Evolutionary conservation across 2,797 vertebrate species (phyloP), one percentile per base, ranked within the genome.

Genomic region (Oreonectes daqikongensis): DNA sequence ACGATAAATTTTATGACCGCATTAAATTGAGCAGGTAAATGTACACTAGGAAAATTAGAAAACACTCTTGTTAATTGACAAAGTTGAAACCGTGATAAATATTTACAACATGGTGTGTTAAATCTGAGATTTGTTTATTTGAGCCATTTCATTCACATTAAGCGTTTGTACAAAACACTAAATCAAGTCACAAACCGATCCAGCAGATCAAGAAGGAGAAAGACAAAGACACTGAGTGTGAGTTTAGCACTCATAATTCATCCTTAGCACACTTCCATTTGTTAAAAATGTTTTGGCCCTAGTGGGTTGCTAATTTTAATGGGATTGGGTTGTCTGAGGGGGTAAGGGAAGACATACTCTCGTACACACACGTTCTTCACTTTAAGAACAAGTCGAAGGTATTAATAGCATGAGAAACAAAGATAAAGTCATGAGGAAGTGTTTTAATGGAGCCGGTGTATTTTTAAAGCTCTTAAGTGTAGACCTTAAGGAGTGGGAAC

Each of bases 391-490:
- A 18, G 26, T 50, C 22, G 20, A 11, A 50, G 11, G 10, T 50
- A 63, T 73, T 38, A 61, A 61, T 50, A 48, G 42, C 42, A 18
- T 35, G 52, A 67, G 50, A 65, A 74, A 65, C 64, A 1, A 59
- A 22, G 44, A 53, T 14, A 38, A 50, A 69, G 40, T 38, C 40
- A 24, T 22, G 2, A 46, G 59, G 59, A 65, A 79, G 50, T 3
- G 2, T 55, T 61, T 77, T 52, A 59, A 69, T 52, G 55, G 17
- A 60, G 24, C 4, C 5, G 55, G 66, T 74, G 63, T 74, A 74
- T 79, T 79, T 74, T 79, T 69, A 79, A 61, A 28, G 2, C 3
- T 12, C n/a, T 20, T 30, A 53, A 53, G 46, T 69, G 44, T 75
- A 42, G 71, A 74, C 71, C 42, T 69, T 74, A 35, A 77, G 57